Percentiles rank a stretch among this genome's conserved stretches.
phyloP scores from a whole-genome alignment of 92 coral and sea anemone genomes.

The Porites divaricata region DNA sequence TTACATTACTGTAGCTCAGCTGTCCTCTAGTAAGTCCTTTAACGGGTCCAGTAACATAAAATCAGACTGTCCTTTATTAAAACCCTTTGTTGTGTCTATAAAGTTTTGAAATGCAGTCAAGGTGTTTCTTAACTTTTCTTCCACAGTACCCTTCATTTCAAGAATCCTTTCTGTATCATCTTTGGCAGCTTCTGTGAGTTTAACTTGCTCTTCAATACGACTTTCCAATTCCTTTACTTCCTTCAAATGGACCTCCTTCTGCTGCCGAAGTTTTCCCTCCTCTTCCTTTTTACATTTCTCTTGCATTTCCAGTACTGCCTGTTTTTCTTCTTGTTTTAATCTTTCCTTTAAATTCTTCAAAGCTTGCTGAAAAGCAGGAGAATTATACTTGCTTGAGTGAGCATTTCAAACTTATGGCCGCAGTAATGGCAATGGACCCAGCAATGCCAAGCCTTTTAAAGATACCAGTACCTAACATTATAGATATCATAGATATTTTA shows the following conservation, averaged over 20 bases:
- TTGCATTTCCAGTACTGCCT: conserved; percentile 68
- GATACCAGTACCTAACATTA: no score
- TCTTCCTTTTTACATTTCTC: conserved; percentile 70
- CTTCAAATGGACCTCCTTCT: conserved; percentile 59
- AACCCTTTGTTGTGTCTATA: conserved; percentile 88
- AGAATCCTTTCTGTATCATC: conserved; percentile 60
- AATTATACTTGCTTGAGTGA: not conserved
- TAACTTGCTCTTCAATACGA: conserved; percentile 55
- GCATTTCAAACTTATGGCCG: not conserved
- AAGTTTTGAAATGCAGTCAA: conserved; percentile 82
- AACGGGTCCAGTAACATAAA: conserved; percentile 65
- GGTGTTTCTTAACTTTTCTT: conserved; percentile 70
- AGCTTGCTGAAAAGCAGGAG: conserved; percentile 59
- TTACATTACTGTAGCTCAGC: conserved; percentile 7
- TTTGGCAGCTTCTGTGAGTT: conserved; percentile 51
- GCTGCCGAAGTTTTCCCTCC: conserved; percentile 55
- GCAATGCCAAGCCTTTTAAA: no score
- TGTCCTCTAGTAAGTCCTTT: conserved; percentile 14
- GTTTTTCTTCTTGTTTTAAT: conserved; percentile 69
- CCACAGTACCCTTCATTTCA: conserved; percentile 59
- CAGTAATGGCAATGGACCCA: no score
- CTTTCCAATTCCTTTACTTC: conserved; percentile 64
- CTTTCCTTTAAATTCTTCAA: conserved; percentile 75
- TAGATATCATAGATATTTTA: no score
- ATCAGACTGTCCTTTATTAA: conserved; percentile 89